Evolutionary conservation across 2,888 invertebrate genomes (phyloP), one percentile per base, ranked within the genome.

Genomic region (Aspidiotus destructor): DNA sequence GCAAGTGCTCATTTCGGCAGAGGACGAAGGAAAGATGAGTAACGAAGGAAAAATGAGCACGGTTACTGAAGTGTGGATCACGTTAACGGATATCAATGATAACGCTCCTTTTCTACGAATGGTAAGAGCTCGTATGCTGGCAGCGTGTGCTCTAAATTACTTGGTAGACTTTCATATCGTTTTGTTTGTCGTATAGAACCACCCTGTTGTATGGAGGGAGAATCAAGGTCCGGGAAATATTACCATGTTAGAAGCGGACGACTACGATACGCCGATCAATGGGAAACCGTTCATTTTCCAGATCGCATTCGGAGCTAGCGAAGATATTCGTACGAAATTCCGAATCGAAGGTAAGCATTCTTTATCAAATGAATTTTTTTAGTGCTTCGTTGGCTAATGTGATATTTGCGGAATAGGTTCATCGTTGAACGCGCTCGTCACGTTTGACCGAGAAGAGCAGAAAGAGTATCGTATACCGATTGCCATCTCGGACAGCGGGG

Each of bases 391-490:
- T 16, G 2, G 60, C 40, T 10, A 60, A 28, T 8, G 41, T 62
- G 28, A 3, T 15, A 62, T 42, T 42, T 61, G 15, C 16, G n/a
- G 42, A 44, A 13, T 28, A 80, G 84, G 81, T 63, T 84, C 84
- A 73, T 81, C 83, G 58, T 81, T 97, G 3, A 83, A 82, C 40
- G 89, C 95, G 0, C 80, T 83, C 58, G 86, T 85, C 0, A 80
- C 78, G 0, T 95, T 97, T 76, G 93, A 96, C 77, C 84, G 97
- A 0, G 96, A 96, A 76, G 81, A 86, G 71, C 83, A 86, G 71
- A 96, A 96, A 76, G 87, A 87, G 74, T 94, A 95, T 77, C 83
- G 84, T 71, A 86, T 98, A 72, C 94, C 94, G 0, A 89, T 98
- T 65, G 84, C 86, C 11, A 92, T 98, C 74, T 87, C 86, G 1